Base-by-base conservation (phyloP, 2,888 invertebrate species). In the Eilema depressum region DNA sequence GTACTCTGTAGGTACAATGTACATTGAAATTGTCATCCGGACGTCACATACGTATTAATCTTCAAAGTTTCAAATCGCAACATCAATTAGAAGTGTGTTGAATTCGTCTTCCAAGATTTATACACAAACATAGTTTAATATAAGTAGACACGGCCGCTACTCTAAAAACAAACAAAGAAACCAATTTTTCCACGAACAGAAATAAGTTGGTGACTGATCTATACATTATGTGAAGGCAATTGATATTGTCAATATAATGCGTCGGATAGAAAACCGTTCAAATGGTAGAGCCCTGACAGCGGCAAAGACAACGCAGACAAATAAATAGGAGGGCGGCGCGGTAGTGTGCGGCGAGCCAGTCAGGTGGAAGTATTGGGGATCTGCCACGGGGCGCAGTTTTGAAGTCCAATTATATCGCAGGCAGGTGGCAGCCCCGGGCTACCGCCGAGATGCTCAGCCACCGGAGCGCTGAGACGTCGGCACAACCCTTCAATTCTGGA, bases 371-470 rank as follows among this genome's bases (percentile, higher is more conserved):
- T 93, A 95, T 95, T 95, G 95, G 93, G 93, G 95, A 92, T 95
- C 93, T 92, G 89, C 88, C 86, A 87, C 87, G 89, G 89, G 89
- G 88, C 85, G 89, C 90, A 94, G 94, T 94, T 95, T 95, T 95
- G 95, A 95, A 95, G 94, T 93, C 89, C 95, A 95, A 95, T 95
- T 95, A 95, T 95, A 95, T 92, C 89, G 91, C 88, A 92, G 90
- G 89, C 89, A 87, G 92, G 89, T 88, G 88, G 85, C 84, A 75
- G 90, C 89, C 86, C 75, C 84, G 75, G 85, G 87, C 84, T 74
- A 75, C 78, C 63, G 70, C 61, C 72, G 57, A 68, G 76, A 81
- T 68, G 80, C 72, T 75, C 81, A 76, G 75, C 69, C 70, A 78
- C 71, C 76, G 66, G 68, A 71, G 26, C 66, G 26, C 37, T 57